These are phyloP conservation scores for Steinernema feltiae DNA, from an alignment of 1,140 invertebrate genomes.

Conservation along the genomic window DNA sequence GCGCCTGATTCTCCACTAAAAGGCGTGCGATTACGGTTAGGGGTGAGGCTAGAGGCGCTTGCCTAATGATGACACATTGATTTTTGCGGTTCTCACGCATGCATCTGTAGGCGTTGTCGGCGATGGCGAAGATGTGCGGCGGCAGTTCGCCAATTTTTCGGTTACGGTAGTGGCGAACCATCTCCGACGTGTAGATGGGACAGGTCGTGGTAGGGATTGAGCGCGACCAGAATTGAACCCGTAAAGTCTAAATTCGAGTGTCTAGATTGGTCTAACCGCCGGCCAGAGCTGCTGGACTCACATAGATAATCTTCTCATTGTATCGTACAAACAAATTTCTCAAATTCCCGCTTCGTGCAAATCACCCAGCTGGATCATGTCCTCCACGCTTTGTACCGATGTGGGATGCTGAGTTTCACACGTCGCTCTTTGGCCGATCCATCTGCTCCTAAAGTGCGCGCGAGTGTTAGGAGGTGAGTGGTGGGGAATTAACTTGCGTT, in stretches of 20 bases:
- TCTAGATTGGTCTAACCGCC: too few species aligned
- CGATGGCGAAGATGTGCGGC: constrained; percentile 95
- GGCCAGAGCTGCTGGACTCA: too few species aligned
- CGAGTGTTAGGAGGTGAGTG: too few species aligned
- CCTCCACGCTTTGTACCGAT: constrained; percentile 94
- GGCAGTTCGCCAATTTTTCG: constrained; percentile 93
- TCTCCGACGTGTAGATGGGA: constrained; percentile 94
- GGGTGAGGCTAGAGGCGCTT: too few species aligned
- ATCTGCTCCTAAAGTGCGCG: constrained; percentile 78
- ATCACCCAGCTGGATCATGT: constrained; percentile 98
- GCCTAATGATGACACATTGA: constrained; percentile 94
- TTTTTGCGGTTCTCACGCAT: constrained; percentile 90
- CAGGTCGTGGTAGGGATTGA: constrained; percentile 96
- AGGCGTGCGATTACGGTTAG: too few species aligned
- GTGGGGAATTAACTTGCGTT: constrained; percentile 62
- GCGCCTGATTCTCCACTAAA: constrained; percentile 89
- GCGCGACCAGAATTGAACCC: constrained; percentile 93
- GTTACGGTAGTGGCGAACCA: constrained; percentile 93
- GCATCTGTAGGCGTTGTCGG: constrained; percentile 92
- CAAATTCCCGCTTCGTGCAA: constrained; percentile 95
- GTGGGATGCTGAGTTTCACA: constrained; percentile 96
- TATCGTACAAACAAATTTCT: constrained; percentile 38
- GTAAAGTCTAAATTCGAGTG: constrained; percentile 92
- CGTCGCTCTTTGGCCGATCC: constrained; percentile 86
- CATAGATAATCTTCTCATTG: constrained; percentile 20